Conservation (phyloP, 2,888 invertebrate genomes). For the Xylocampa areola region DNA sequence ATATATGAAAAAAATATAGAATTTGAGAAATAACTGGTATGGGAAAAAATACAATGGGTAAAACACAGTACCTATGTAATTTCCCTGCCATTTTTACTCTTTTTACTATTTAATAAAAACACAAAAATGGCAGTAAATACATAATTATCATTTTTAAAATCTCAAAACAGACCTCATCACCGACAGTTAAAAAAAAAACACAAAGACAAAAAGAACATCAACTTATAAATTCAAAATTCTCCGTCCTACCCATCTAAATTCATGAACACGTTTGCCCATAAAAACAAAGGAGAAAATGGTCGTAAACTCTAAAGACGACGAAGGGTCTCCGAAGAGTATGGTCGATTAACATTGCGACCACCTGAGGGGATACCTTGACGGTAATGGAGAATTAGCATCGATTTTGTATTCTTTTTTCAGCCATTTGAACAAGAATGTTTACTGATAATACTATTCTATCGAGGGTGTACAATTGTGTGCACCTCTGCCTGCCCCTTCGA, state of each 20-base stretch:
- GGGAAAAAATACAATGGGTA: too few relatives aligned
- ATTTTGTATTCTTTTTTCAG: slow-evolving; percentile 26
- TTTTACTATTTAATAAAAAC: too few relatives aligned
- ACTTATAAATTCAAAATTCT: slow-evolving; percentile 46
- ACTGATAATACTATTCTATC: too few relatives aligned
- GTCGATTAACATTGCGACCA: slow-evolving; percentile 47
- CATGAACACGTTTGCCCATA: slow-evolving; percentile 55
- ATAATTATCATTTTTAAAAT: background rate
- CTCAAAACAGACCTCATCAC: background rate
- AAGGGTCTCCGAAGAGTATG: slow-evolving; percentile 2
- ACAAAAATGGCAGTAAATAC: slow-evolving; percentile 1
- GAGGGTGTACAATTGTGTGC: too few relatives aligned
- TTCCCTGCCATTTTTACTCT: too few relatives aligned
- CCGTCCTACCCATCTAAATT: slow-evolving; percentile 44
- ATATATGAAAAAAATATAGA: too few relatives aligned
- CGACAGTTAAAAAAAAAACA: background rate
- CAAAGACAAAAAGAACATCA: slow-evolving; percentile 5
- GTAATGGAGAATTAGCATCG: slow-evolving; percentile 17
- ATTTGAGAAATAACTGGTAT: too few relatives aligned
- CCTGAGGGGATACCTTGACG: slow-evolving; percentile 22
- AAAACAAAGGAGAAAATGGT: slow-evolving; percentile 34
- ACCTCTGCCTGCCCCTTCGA: too few relatives aligned
- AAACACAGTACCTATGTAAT: too few relatives aligned
- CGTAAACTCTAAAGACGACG: slow-evolving; percentile 31
- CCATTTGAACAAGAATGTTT: slow-evolving; percentile 18